Evolutionary conservation across 2,888 invertebrate species (phyloP), one percentile per base, ranked within the genome.

Genomic region (Andrena trimmerana): DNA sequence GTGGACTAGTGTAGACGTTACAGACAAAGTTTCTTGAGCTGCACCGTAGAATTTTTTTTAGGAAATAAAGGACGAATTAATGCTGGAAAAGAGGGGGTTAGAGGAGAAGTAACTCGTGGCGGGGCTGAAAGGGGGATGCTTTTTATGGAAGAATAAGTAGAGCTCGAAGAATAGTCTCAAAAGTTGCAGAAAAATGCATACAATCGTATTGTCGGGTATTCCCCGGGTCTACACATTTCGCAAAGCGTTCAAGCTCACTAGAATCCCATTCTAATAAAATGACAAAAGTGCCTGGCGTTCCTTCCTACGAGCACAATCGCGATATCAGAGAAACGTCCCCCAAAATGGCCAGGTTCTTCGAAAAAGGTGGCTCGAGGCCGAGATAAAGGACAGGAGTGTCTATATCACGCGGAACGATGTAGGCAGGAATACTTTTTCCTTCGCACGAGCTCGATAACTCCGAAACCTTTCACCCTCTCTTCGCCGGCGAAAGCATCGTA

Each of bases 291-390:
- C 20, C 48, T 2, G 36, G 36, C 60, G 50, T 31, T 52, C 36
- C 27, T 33, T 27, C 24, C 10, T 73, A 3, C 36, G 52, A 52
- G 29, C 29, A 73, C 36, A 73, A 59, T 63, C 48, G 36, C 54
- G 74, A 65, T 84, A 80, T 78, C 82, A 52, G 62, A 31, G 70
- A 73, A 78, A 78, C 76, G 72, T 80, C 72, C 79, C 69, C 72
- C 75, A 70, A 73, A 74, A 78, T 67, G 63, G 75, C 69, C 72
- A 59, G 36, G 66, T 80, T 62, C 50, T 27, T 67, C 24, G 67
- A 60, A 70, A 78, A 73, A 77, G 27, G 42, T 50, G 36, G 27
- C 62, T 72, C 59, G 8, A 24, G 24, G 68, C 8, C 27, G 65
- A 71, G 75, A 75, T 62, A 75, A 70, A 75, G 54, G 31, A 5